Percentiles rank a stretch among this genome's conserved stretches.
These are phyloP conservation scores for Drosophila burlai DNA, from an alignment of 1,140 invertebrate genomes.

Conservation along the genomic window DNA sequence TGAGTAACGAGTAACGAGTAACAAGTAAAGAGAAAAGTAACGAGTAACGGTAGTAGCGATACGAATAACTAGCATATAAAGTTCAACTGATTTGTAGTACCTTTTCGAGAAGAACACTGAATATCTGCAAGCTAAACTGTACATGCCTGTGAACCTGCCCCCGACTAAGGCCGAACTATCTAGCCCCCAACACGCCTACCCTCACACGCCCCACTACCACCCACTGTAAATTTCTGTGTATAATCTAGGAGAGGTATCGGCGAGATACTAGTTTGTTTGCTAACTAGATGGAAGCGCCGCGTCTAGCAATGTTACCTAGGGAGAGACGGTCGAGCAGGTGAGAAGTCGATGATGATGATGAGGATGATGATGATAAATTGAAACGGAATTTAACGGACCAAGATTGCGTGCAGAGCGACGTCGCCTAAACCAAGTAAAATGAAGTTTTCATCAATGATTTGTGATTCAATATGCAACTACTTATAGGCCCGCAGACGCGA, in stretches of 20 bases:
- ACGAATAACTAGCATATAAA: conserved; percentile 65
- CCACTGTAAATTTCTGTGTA: conserved; percentile 81
- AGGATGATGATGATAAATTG: conserved; percentile 60
- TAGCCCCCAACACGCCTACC: conserved; percentile 19
- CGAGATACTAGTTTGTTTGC: conserved; percentile 67
- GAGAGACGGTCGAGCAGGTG: conserved; percentile 16
- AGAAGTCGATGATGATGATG: not conserved
- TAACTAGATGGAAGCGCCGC: conserved; percentile 63
- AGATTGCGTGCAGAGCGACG: conserved; percentile 81
- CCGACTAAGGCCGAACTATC: conserved; percentile 33
- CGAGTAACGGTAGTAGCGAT: conserved; percentile 32
- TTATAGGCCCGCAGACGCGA: conserved; percentile 50
- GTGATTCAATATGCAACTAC: conserved; percentile 83
- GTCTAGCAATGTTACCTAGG: conserved; percentile 42
- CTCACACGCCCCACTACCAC: conserved; percentile 16
- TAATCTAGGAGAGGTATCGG: conserved; percentile 62
- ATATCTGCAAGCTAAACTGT: conserved; percentile 56
- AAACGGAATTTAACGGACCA: conserved; percentile 82
- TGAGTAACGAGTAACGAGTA: conserved; percentile 1
- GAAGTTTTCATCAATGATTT: conserved; percentile 85
- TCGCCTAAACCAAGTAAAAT: conserved; percentile 80
- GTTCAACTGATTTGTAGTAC: conserved; percentile 82
- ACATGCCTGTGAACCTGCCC: conserved; percentile 66
- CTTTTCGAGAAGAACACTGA: conserved; percentile 63
- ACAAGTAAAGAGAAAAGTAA: conserved; percentile 17